These are phyloP conservation scores for Troides oblongomaculatus DNA, from an alignment of 2,888 invertebrate species.

Conservation along the genomic window DNA sequence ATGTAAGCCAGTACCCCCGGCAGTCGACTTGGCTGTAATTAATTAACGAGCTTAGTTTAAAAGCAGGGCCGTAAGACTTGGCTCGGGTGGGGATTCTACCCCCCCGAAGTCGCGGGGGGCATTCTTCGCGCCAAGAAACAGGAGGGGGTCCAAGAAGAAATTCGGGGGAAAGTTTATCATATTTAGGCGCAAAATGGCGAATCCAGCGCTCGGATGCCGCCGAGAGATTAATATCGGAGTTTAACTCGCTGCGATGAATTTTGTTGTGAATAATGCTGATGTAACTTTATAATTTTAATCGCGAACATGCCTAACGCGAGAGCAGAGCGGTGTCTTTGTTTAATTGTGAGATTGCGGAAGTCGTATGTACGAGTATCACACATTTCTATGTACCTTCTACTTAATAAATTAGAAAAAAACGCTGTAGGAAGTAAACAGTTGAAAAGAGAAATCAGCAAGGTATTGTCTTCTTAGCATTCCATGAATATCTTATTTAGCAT, in stretches of 20 bases:
- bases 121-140: conserved; percentile 58
- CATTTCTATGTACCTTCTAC: too few relatives aligned
- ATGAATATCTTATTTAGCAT: too few relatives aligned
- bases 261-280: conserved; percentile 71
- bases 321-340: conserved; percentile 26
- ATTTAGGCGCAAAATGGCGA: conserved; percentile 80
- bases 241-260: conserved; percentile 76
- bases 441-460: too few relatives aligned
- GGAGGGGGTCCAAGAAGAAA: conserved; percentile 68
- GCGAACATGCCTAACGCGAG: conserved; percentile 36
- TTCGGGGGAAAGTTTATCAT: conserved; percentile 80
- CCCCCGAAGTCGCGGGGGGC: conserved; percentile 45
- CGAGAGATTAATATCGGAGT: conserved; percentile 78
- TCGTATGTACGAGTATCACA: not conserved
- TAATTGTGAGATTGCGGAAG: not conserved
- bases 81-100: conserved; percentile 53
- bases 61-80: conserved; percentile 79
- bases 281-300: conserved; percentile 63
- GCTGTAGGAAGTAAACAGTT: too few relatives aligned
- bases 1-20: conserved; percentile 71
- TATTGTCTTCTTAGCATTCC: too few relatives aligned
- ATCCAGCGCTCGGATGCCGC: conserved; percentile 76
- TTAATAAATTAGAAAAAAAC: too few relatives aligned
- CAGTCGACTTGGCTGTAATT: conserved; percentile 79
- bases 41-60: conserved; percentile 82